Evolutionary conservation across 1,140 invertebrate species (phyloP).

Genomic region (Drosophila virilis): DNA sequence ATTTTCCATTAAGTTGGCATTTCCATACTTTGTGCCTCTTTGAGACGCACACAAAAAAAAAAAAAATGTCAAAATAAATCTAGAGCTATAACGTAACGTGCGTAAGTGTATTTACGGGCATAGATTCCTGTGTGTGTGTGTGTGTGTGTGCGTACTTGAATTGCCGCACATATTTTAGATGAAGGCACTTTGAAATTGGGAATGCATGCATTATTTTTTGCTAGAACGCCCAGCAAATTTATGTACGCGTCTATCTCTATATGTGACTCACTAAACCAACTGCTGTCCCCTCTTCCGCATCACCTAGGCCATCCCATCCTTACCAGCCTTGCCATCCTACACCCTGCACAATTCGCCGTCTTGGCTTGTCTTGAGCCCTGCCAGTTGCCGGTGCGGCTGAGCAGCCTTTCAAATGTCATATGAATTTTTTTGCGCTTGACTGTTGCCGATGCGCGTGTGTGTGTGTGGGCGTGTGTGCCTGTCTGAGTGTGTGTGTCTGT

Average conservation of each 20-base stretch:
- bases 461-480: slow-evolving; percentile 31
- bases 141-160: slow-evolving; percentile 30
- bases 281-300: background rate
- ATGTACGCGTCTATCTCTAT: slow-evolving; percentile 42
- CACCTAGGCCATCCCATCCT: background rate
- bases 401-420: slow-evolving; percentile 68
- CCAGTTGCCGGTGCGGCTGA: slow-evolving; percentile 7
- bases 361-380: slow-evolving; percentile 23
- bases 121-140: background rate
- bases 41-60: slow-evolving; percentile 12
- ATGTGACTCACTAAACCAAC: slow-evolving; percentile 40
- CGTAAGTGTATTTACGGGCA: slow-evolving; percentile 34
- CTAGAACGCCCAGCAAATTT: slow-evolving; percentile 63
- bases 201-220: slow-evolving; percentile 67
- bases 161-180: slow-evolving; percentile 74
- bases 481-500: slow-evolving; percentile 45
- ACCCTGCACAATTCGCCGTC: slow-evolving; percentile 9
- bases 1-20: slow-evolving; percentile 34
- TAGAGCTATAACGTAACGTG: slow-evolving; percentile 39
- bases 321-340: no score
- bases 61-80: slow-evolving; percentile 41
- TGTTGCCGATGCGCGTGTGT: slow-evolving; percentile 23
- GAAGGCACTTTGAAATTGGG: slow-evolving; percentile 68
- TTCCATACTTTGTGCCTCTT: slow-evolving; percentile 24
- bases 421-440: slow-evolving; percentile 69